These are phyloP conservation scores for Kryptopterus vitreolus DNA, from an alignment of 2,797 vertebrate genomes.

Conservation along the genomic window DNA sequence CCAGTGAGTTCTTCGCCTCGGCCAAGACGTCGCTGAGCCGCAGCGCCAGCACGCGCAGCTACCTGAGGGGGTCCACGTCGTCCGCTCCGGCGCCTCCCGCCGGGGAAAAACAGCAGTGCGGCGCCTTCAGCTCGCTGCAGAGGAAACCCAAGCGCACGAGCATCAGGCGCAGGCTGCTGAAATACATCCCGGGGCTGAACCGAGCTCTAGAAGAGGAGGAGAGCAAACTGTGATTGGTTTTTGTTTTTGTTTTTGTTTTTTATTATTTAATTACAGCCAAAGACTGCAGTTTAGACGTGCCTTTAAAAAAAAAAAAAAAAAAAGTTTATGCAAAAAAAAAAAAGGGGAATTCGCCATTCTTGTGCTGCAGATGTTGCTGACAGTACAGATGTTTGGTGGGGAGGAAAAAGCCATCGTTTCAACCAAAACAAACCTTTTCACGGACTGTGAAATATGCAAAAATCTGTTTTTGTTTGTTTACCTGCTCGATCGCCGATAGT, in stretches of 20 bases:
- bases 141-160: constrained; percentile 87
- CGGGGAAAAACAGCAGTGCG: constrained; percentile 64
- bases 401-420: not conserved
- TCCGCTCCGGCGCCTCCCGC: constrained; percentile 55
- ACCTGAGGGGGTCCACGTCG: constrained; percentile 61
- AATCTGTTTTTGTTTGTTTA: not conserved
- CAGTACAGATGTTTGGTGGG: not conserved
- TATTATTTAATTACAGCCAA: no score
- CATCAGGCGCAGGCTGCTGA: constrained; percentile 86
- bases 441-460: constrained; percentile 5
- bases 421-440: not conserved
- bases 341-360: not conserved
- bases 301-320: not conserved
- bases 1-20: constrained; percentile 70
- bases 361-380: not conserved
- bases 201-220: constrained; percentile 93
- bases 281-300: constrained; percentile 48
- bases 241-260: no score
- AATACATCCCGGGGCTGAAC: constrained; percentile 94
- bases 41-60: constrained; percentile 84
- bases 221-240: constrained; percentile 89
- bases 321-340: not conserved
- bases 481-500: not conserved
- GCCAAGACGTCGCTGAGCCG: constrained; percentile 78
- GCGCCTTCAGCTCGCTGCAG: constrained; percentile 68